Conservation (phyloP, 2,888 invertebrate genomes). For the Amiota mariae region DNA sequence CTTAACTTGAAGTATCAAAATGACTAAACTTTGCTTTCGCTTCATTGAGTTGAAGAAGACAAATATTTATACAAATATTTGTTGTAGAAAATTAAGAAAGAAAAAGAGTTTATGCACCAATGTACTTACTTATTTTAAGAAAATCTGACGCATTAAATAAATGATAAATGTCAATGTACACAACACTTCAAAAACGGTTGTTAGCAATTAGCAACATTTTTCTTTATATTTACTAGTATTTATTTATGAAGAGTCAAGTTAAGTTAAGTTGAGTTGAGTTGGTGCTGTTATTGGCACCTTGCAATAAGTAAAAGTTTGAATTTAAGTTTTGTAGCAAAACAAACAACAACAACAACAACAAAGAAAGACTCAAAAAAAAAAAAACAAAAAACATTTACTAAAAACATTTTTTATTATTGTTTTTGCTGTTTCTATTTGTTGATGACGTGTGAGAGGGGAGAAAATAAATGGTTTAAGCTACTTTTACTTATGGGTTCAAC, state of each 20-base stretch:
- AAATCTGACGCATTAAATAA: too few species aligned
- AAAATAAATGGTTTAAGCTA: constrained; percentile 56
- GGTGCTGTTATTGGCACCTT: constrained; percentile 10
- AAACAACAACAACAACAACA: constrained; percentile 25
- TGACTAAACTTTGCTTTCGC: too few species aligned
- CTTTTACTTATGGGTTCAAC: constrained; percentile 65
- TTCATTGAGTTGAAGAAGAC: too few species aligned
- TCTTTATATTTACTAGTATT: background rate
- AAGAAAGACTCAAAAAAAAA: constrained; percentile 31
- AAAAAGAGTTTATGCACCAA: too few species aligned
- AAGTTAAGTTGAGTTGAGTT: constrained; percentile 36
- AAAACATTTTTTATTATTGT: constrained; percentile 23
- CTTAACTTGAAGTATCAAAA: too few species aligned
- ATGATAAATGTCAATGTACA: constrained; percentile 58
- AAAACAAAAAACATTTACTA: constrained; percentile 42
- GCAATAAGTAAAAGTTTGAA: constrained; percentile 25
- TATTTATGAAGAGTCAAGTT: background rate
- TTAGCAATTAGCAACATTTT: constrained; percentile 56
- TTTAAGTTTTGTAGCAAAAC: constrained; percentile 16
- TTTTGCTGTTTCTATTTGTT: constrained; percentile 12
- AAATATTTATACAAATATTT: too few species aligned
- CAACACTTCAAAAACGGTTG: constrained; percentile 33
- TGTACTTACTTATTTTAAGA: too few species aligned
- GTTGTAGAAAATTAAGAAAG: too few species aligned
- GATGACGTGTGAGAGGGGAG: background rate